Conservation (phyloP, 2,113 vertebrate species). For the Struthio camelus region DNA sequence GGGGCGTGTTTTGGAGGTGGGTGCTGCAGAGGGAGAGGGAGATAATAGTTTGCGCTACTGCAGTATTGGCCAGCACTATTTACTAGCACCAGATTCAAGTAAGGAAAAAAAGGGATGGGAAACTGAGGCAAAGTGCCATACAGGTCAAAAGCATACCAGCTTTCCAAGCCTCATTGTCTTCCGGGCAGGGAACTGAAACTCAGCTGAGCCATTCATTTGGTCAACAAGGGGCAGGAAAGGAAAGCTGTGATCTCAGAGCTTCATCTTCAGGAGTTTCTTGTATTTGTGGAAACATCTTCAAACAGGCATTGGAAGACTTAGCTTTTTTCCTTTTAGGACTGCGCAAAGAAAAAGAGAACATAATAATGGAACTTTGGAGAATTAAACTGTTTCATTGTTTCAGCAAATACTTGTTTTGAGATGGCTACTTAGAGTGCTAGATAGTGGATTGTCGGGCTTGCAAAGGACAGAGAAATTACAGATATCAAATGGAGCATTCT, state of each 20-base stretch:
- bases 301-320: slow-evolving; percentile 83
- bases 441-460: not conserved
- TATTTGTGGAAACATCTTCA: slow-evolving; percentile 11
- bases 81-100: slow-evolving; percentile 38
- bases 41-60: not conserved
- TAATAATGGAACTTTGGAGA: not conserved
- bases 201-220: not conserved
- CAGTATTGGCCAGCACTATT: not conserved
- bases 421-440: rapidly evolving
- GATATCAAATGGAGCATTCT: rapidly evolving
- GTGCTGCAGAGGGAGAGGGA: not conserved
- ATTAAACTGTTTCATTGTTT: not conserved
- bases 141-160: not conserved
- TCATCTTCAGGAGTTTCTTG: not conserved
- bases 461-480: rapidly evolving
- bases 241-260: not conserved
- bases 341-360: not conserved
- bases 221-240: not conserved
- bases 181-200: not conserved
- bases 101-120: not conserved
- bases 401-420: not conserved
- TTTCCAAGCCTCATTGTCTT: not conserved
- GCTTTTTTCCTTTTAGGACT: slow-evolving; percentile 84
- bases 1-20: not conserved
- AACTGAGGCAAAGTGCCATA: not conserved